Conservation (phyloP, 2,113 vertebrate species). For the Emydura subglobosa region DNA sequence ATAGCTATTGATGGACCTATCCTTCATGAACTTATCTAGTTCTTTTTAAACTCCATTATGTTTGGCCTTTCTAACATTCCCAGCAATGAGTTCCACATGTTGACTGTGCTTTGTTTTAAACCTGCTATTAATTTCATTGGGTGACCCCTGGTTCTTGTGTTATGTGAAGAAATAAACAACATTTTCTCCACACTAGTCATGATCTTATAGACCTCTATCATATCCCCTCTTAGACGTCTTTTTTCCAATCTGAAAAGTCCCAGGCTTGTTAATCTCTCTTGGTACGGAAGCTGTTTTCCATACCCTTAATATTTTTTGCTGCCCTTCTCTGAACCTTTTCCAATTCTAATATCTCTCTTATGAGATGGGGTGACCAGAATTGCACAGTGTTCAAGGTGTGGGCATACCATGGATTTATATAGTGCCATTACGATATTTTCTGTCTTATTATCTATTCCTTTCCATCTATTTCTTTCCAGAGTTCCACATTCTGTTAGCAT, state of each 20-base stretch:
- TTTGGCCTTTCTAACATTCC: neutral
- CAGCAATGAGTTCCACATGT: neutral
- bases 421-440: neutral
- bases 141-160: neutral
- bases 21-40: neutral
- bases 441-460: neutral
- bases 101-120: neutral
- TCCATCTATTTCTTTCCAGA: neutral
- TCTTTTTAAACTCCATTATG: neutral
- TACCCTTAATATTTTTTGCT: neutral
- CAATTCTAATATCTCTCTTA: neutral
- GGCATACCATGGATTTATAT: neutral
- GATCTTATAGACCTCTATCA: neutral
- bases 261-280: neutral
- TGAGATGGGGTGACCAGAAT: neutral
- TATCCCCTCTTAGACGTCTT: neutral
- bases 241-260: neutral
- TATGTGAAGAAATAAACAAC: neutral
- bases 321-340: neutral
- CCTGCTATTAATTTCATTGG: neutral
- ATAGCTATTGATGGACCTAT: neutral
- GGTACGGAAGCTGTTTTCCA: neutral
- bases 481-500: neutral
- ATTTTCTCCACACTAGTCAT: neutral
- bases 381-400: neutral